Percentiles rank a stretch among this genome's conserved stretches.
These are phyloP conservation scores for Stenolophus ochropezus DNA, from an alignment of 2,888 invertebrate species.

Conservation along the genomic window DNA sequence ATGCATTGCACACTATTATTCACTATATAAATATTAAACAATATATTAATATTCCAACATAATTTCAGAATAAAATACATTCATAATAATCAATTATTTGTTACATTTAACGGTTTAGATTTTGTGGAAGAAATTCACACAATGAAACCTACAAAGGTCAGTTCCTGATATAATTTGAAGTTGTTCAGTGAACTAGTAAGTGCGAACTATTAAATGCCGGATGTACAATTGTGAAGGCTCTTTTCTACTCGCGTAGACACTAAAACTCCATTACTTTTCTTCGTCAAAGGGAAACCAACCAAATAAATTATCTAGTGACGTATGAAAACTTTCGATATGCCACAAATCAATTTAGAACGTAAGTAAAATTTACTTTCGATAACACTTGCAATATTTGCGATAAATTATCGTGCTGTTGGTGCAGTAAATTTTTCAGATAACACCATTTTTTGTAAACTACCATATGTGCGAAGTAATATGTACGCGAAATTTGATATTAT, in stretches of 20 bases:
- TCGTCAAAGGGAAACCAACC: conserved; percentile 1
- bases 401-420: neutral
- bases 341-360: conserved; percentile 23
- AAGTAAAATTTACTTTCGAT: conserved; percentile 21
- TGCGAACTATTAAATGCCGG: conserved; percentile 24
- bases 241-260: conserved; percentile 7
- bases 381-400: conserved; percentile 12
- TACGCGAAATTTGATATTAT: no score
- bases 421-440: neutral
- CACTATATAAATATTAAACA: no score
- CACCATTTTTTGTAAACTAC: neutral
- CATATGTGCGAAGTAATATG: neutral
- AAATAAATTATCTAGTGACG: conserved; percentile 33
- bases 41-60: no score
- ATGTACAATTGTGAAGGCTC: conserved; percentile 11
- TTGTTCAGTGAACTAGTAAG: neutral
- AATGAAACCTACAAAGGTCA: no score
- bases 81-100: no score
- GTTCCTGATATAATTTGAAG: no score
- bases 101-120: no score
- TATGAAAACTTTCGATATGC: conserved; percentile 1
- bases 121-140: no score
- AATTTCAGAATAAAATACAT: no score
- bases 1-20: no score
- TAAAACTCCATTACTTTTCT: conserved; percentile 38